Percentiles rank a stretch among this genome's conserved stretches.
phyloP scores from a whole-genome alignment of 2,113 vertebrate genomes.

The Callochromis pleurospilus region DNA sequence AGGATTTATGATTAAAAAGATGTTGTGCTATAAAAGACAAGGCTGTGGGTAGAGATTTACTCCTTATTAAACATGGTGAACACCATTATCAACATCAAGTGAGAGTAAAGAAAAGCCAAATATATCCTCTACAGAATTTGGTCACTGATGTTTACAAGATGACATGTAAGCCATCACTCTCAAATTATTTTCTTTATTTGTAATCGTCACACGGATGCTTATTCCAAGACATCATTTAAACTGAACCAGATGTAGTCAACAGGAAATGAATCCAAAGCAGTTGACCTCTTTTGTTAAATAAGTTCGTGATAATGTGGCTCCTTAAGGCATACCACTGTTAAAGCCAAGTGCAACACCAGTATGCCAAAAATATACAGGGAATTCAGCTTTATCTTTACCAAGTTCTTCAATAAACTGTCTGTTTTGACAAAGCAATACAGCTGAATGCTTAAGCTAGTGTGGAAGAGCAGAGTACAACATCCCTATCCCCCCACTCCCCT shows the following conservation, averaged over 20 bases:
- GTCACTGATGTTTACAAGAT: not conserved
- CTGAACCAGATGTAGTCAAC: not conserved
- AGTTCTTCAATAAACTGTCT: not conserved
- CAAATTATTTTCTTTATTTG: not conserved
- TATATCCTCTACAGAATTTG: not conserved
- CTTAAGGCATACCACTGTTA: not conserved
- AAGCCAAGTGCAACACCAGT: not conserved
- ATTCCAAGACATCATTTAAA: not conserved
- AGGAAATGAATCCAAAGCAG: not conserved
- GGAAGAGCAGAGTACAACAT: not conserved
- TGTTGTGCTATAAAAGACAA: not conserved
- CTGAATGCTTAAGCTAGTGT: not conserved
- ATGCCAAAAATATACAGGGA: not conserved
- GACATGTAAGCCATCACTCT: not conserved
- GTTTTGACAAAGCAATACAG: not conserved
- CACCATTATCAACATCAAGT: not conserved
- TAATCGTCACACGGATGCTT: not conserved
- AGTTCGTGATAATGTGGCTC: not conserved
- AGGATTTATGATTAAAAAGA: not conserved
- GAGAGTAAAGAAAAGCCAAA: not conserved
- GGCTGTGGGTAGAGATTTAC: not conserved
- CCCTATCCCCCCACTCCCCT: not conserved
- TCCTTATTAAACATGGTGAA: not conserved
- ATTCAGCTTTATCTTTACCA: not conserved
- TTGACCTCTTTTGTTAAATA: not conserved